Conservation (phyloP, 2,888 invertebrate species). For the Chloroclysta siterata region DNA sequence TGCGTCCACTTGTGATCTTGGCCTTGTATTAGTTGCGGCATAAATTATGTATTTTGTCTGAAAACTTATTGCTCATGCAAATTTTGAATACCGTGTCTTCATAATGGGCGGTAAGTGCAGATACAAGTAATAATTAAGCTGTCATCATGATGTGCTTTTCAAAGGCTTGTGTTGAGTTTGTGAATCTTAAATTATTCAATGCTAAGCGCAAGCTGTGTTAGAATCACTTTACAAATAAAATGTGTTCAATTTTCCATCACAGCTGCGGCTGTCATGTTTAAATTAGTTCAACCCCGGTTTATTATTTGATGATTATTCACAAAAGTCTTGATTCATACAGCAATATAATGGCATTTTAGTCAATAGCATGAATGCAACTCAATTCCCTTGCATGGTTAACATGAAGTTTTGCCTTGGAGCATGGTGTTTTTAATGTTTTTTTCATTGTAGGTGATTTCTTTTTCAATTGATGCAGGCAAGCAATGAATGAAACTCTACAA, state of each 20-base stretch:
- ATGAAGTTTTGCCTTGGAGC: neutral
- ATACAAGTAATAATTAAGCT: conserved; percentile 39
- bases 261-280: neutral
- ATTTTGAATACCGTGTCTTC: conserved; percentile 59
- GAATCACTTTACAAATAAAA: conserved; percentile 12
- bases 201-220: conserved; percentile 5
- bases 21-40: conserved; percentile 65
- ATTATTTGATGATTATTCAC: conserved; percentile 2
- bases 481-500: conserved; percentile 63
- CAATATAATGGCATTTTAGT: conserved; percentile 3
- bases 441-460: conserved; percentile 54
- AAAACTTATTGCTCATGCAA: conserved; percentile 57
- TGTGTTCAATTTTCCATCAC: conserved; percentile 1
- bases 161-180: conserved; percentile 30
- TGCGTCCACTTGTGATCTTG: conserved; percentile 61
- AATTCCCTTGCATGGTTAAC: conserved; percentile 3
- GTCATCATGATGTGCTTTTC: conserved; percentile 45
- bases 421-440: conserved; percentile 32
- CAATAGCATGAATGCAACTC: neutral
- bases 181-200: conserved; percentile 16
- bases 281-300: neutral
- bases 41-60: conserved; percentile 49
- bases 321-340: conserved; percentile 6
- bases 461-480: conserved; percentile 48
- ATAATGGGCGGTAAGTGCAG: conserved; percentile 75